Evolutionary conservation across 2,797 vertebrate genomes (phyloP).

Genomic region (Amblyraja radiata): DNA sequence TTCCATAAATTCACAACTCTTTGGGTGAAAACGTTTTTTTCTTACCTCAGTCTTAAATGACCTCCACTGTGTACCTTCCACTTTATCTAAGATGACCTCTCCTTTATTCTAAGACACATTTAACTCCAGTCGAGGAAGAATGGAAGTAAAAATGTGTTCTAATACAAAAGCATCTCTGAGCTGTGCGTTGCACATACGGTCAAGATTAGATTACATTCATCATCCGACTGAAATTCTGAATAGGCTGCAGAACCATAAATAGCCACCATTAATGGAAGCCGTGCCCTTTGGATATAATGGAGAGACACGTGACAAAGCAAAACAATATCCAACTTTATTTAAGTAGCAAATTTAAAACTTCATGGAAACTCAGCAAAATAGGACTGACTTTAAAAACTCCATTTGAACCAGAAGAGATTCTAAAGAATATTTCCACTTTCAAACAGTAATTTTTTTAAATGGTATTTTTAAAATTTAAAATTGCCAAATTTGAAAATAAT

Average conservation of each 20-base stretch:
- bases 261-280: no score
- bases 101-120: not conserved
- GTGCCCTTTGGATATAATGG: no score
- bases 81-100: no score
- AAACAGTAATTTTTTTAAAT: conserved; percentile 15
- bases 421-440: conserved; percentile 23
- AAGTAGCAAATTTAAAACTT: conserved; percentile 28
- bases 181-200: not conserved
- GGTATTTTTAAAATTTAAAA: not conserved
- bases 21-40: no score
- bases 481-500: not conserved
- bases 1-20: no score
- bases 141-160: not conserved
- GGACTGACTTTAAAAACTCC: not conserved
- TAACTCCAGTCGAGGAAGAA: not conserved
- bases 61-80: no score
- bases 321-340: conserved; percentile 36
- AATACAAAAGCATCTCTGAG: not conserved
- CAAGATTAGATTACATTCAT: not conserved
- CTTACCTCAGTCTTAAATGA: no score
- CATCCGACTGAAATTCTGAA: not conserved
- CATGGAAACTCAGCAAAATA: conserved; percentile 20
- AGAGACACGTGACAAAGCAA: not conserved
- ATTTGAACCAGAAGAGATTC: not conserved
- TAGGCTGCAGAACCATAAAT: not conserved